Base-by-base conservation (phyloP, 2,888 invertebrate genomes). In the Biston betularia region DNA sequence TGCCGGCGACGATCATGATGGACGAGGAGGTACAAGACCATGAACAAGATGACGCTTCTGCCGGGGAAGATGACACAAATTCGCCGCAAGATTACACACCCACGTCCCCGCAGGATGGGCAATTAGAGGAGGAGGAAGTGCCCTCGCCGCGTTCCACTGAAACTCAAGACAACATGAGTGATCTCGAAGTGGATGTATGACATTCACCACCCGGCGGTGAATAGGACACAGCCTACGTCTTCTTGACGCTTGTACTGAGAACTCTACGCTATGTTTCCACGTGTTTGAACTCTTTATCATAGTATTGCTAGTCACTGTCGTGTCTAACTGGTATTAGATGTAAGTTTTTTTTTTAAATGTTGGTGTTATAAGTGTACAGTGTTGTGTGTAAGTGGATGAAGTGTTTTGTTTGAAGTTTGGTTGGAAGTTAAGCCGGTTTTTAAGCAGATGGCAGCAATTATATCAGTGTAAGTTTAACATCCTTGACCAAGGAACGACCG, bases 1-100 rank as follows among this genome's bases (percentile, higher is more conserved):
- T 94, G 71, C 94, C 94, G 3, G 93, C 94, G n/a, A 81, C 94
- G 8, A 94, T 94, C 81, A 87, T 94, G 86, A 94, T 94, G 92
- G 94, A 94, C 59, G 94, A 94, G 64, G 92, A 93, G 10, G 73
- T 85, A 5, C 56, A 48, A 12, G 62, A 66, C 1, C 52, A 24
- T 7, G 64, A 64, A 10, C 42, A 61, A 15, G 76, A 82, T 0
- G 71, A 72, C 0, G 84, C 79, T 0, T 92, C 92, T 0, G 83
- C 86, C 0, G 64, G 53, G 0, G 91, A 89, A 1, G 92, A 92
- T 48, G 90, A 91, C 6, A 73, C 85, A 53, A 89, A 88, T 60
- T 92, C 92, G 0, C 90, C 92, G 0, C 89, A 82, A 12, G 91
- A 92, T 12, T 89, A 86, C 45, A 10, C 33, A 2, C 0, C 55